These are phyloP conservation scores for Euura saliciscinereae DNA, from an alignment of 1,140 invertebrate genomes.

Conservation along the genomic window DNA sequence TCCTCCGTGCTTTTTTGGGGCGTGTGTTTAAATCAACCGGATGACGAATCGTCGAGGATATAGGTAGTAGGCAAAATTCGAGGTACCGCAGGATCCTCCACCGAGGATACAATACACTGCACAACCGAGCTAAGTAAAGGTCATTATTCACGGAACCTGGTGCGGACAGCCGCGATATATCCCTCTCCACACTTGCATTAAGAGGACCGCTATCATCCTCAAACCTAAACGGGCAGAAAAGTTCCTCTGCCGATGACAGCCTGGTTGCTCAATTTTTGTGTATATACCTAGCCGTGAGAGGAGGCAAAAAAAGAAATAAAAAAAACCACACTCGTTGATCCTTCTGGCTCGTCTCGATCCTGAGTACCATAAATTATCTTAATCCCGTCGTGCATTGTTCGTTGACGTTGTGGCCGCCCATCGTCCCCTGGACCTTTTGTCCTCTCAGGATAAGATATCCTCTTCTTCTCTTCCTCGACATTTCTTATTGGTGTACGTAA, in stretches of 20 bases:
- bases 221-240: no score
- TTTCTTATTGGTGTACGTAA: not conserved
- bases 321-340: no score
- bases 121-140: constrained; percentile 5
- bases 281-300: no score
- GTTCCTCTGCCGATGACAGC: no score
- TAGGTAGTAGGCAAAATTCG: no score
- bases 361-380: constrained; percentile 19
- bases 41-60: not conserved
- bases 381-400: constrained; percentile 13
- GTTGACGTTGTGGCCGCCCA: not conserved
- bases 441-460: not conserved
- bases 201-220: constrained; percentile 11
- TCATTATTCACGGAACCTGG: constrained; percentile 41
- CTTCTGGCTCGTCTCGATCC: not conserved
- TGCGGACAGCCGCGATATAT: constrained; percentile 22
- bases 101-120: no score
- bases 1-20: not conserved
- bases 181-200: constrained; percentile 18
- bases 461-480: not conserved
- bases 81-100: no score
- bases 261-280: no score
- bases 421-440: not conserved
- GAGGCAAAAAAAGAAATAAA: no score
- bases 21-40: not conserved